These are phyloP conservation scores for Phania funesta DNA, from an alignment of 2,888 invertebrate species.

Conservation along the genomic window DNA sequence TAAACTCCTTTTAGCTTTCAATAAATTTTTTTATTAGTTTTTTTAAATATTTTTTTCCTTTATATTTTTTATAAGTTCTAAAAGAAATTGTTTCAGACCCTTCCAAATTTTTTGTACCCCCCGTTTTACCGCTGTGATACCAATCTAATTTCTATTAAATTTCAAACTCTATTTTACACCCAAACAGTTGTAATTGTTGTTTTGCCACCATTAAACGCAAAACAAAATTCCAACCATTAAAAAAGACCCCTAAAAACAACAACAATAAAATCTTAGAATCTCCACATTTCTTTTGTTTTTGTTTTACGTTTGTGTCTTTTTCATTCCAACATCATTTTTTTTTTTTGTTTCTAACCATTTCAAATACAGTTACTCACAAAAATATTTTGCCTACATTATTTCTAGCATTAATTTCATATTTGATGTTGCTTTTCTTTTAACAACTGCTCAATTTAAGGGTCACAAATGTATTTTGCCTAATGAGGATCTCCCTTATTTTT, in stretches of 20 bases:
- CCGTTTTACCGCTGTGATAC: conserved; percentile 12
- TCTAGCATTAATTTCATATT: no score
- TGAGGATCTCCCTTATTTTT: no score
- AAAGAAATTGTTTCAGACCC: neutral
- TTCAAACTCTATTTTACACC: neutral
- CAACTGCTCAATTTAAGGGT: no score
- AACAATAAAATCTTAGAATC: conserved; percentile 32
- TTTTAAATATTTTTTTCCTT: neutral
- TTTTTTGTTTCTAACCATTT: no score
- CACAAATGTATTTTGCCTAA: no score
- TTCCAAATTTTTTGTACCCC: neutral
- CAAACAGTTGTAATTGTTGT: conserved; percentile 13
- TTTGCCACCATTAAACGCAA: conserved; percentile 28
- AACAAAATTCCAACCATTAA: conserved; percentile 11
- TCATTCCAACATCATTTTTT: no score
- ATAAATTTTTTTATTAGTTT: no score
- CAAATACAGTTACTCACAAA: no score
- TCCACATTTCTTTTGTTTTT: neutral
- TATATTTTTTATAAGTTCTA: neutral
- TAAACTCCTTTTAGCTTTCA: no score
- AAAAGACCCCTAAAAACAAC: conserved; percentile 33
- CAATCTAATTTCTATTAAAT: conserved; percentile 38
- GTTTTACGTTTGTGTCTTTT: neutral
- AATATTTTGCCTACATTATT: no score
- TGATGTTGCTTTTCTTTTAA: no score